These are phyloP conservation scores for Amblyjoppa proteus DNA, from an alignment of 2,888 invertebrate genomes.

Conservation along the genomic window DNA sequence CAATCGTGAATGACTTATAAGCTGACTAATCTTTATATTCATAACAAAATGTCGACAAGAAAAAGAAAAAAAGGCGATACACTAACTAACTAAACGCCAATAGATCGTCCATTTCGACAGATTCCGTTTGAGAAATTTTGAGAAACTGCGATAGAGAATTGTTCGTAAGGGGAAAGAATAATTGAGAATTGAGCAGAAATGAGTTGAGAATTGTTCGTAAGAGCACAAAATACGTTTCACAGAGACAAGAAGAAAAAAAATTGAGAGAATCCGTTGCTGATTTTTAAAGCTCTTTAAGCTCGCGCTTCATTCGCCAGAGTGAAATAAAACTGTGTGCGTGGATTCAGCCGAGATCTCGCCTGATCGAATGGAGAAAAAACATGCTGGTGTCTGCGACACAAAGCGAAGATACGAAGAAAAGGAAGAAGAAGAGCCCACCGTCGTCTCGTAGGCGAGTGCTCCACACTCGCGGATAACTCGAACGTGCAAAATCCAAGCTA, in stretches of 20 bases:
- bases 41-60: background rate
- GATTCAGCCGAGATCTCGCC: background rate
- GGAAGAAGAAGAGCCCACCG: background rate
- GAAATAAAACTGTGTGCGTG: background rate
- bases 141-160: background rate
- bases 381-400: slow-evolving; percentile 1
- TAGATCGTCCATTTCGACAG: background rate
- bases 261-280: background rate
- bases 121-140: background rate
- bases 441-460: background rate
- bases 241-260: background rate
- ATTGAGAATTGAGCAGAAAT: too few relatives aligned
- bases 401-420: slow-evolving; percentile 7
- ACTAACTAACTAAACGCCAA: background rate
- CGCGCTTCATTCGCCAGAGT: background rate
- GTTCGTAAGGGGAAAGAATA: slow-evolving; percentile 43
- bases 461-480: background rate
- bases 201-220: background rate
- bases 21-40: background rate
- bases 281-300: slow-evolving; percentile 6
- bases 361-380: slow-evolving; percentile 24
- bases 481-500: slow-evolving; percentile 23
- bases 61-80: background rate
- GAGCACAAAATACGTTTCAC: slow-evolving; percentile 18
- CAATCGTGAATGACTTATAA: background rate